Conservation (phyloP, 2,797 vertebrate genomes). For the Antrozous pallidus region DNA sequence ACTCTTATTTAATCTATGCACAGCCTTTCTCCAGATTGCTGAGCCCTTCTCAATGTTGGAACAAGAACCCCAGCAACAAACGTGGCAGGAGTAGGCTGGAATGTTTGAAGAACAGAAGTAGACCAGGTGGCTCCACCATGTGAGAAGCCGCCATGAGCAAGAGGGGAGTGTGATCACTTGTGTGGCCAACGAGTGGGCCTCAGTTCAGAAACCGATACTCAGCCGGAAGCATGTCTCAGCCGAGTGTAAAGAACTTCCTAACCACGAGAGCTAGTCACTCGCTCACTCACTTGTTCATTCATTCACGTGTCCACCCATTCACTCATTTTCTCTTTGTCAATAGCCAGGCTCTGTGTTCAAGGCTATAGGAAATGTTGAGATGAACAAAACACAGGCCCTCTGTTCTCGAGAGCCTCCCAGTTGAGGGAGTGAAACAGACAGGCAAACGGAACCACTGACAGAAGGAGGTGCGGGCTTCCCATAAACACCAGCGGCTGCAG, state of each 20-base stretch:
- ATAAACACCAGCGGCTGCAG: background rate
- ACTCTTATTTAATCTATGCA: too few species aligned
- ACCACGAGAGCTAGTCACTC: background rate
- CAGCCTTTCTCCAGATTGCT: too few species aligned
- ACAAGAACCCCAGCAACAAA: too few species aligned
- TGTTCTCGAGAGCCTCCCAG: background rate
- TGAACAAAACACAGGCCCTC: background rate
- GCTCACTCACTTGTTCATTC: background rate
- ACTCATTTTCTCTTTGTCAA: background rate
- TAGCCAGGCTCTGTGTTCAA: background rate
- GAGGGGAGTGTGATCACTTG: background rate
- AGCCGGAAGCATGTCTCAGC: background rate
- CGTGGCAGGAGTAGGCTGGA: background rate
- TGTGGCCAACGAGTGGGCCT: fast-evolving
- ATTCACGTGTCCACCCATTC: background rate
- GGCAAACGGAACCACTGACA: fast-evolving
- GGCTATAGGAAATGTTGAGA: background rate
- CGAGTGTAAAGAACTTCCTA: background rate
- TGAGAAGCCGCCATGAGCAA: background rate
- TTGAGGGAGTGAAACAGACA: background rate
- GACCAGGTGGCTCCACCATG: background rate
- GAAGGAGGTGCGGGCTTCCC: background rate
- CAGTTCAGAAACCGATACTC: background rate
- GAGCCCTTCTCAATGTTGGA: too few species aligned
- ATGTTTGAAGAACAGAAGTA: background rate